These are phyloP conservation scores for Incurvaria masculella DNA, from an alignment of 2,888 invertebrate species.

Conservation along the genomic window DNA sequence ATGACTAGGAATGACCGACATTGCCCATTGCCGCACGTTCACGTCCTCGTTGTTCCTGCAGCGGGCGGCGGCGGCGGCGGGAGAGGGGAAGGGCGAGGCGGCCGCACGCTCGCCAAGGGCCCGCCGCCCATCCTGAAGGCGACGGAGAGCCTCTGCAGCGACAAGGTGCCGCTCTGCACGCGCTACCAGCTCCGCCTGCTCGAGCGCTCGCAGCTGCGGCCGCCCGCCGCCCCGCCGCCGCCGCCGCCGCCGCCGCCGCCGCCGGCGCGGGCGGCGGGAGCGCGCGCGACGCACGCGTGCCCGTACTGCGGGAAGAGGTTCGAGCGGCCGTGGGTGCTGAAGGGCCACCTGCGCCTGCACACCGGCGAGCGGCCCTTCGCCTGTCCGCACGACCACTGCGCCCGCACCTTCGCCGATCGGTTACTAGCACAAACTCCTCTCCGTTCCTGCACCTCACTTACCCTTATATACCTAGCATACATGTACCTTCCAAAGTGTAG, in stretches of 20 bases:
- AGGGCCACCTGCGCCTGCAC: slow-evolving; percentile 64
- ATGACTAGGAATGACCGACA: too few relatives aligned
- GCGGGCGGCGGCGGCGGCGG: too few relatives aligned
- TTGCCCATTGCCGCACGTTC: too few relatives aligned
- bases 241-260: slow-evolving; percentile 1
- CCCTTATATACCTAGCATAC: too few relatives aligned
- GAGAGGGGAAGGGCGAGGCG: too few relatives aligned
- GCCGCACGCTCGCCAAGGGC: slow-evolving; percentile 26
- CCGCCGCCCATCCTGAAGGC: slow-evolving; percentile 34
- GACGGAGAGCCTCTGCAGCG: slow-evolving; percentile 41
- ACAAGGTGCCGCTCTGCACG: slow-evolving; percentile 45
- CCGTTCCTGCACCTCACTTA: too few relatives aligned
- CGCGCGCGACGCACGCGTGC: slow-evolving; percentile 48
- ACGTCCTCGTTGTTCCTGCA: too few relatives aligned
- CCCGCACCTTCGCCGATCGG: slow-evolving; percentile 66
- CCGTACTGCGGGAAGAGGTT: slow-evolving; percentile 63
- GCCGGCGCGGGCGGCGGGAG: neutral
- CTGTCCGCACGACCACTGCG: slow-evolving; percentile 59
- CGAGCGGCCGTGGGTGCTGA: slow-evolving; percentile 67
- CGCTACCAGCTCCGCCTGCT: slow-evolving; percentile 43
- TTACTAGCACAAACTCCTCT: too few relatives aligned
- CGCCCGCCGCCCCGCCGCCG: slow-evolving; percentile 7
- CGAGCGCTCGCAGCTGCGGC: slow-evolving; percentile 21
- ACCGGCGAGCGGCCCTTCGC: slow-evolving; percentile 69
- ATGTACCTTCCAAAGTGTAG: too few relatives aligned